These are phyloP conservation scores for Eilema griseolum DNA, from an alignment of 2,888 invertebrate species.

Conservation along the genomic window DNA sequence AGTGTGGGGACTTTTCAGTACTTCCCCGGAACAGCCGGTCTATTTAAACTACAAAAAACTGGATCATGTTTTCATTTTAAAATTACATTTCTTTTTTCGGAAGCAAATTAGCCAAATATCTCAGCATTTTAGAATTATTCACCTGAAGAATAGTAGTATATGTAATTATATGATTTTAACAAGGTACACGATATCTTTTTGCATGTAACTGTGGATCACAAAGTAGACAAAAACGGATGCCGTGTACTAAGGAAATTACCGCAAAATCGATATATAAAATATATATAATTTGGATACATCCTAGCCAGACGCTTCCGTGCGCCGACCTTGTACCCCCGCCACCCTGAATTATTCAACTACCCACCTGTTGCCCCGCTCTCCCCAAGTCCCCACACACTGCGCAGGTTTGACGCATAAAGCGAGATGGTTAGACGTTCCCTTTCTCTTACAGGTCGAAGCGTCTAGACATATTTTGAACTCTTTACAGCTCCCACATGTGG, in stretches of 20 bases:
- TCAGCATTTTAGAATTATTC: neutral
- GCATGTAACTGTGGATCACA: slow-evolving; percentile 21
- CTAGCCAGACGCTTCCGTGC: slow-evolving; percentile 83
- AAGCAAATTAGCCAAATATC: neutral
- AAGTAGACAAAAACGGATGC: slow-evolving; percentile 36
- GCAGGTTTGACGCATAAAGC: slow-evolving; percentile 80
- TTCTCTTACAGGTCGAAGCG: slow-evolving; percentile 81
- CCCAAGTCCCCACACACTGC: slow-evolving; percentile 67
- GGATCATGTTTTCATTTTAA: neutral
- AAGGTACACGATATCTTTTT: neutral
- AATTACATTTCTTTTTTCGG: neutral
- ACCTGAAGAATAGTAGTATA: neutral
- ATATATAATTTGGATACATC: slow-evolving; percentile 78
- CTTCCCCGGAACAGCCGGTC: neutral
- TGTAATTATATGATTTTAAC: neutral
- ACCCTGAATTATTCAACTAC: slow-evolving; percentile 62
- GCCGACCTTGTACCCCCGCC: slow-evolving; percentile 77
- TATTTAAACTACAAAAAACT: neutral
- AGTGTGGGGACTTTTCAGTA: neutral
- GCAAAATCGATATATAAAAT: slow-evolving; percentile 73
- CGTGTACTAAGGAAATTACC: slow-evolving; percentile 61
- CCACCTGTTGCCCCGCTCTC: slow-evolving; percentile 79
- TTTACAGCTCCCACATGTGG: slow-evolving; percentile 72
- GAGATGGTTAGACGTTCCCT: slow-evolving; percentile 67
- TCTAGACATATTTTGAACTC: slow-evolving; percentile 85